phyloP scores from a whole-genome alignment of 2,888 invertebrate genomes.

The Crossocerus cetratus region DNA sequence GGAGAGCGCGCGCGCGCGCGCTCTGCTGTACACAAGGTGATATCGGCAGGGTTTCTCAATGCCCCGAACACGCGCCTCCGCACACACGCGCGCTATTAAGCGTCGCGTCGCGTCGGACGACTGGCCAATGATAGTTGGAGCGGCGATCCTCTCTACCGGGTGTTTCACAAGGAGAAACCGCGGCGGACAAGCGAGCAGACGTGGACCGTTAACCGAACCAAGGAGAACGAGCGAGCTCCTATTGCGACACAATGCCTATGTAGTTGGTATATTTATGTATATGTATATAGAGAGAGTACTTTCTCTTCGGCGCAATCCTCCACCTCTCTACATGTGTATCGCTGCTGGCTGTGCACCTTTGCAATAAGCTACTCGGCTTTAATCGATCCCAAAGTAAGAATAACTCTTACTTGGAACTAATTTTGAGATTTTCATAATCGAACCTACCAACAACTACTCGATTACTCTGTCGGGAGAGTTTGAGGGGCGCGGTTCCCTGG shows the following conservation, averaged over 20 bases:
- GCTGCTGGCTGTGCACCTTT: no score
- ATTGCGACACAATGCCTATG: constrained; percentile 62
- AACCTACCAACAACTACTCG: neutral
- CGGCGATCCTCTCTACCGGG: constrained; percentile 20
- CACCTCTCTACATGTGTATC: neutral
- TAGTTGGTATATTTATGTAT: constrained; percentile 24
- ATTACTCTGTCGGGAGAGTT: neutral
- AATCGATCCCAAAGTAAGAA: constrained; percentile 1
- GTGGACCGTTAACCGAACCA: constrained; percentile 55
- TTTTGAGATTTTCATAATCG: constrained; percentile 9
- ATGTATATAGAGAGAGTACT: constrained; percentile 53
- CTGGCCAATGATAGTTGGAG: neutral
- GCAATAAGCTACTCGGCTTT: constrained; percentile 28
- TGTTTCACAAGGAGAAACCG: constrained; percentile 33
- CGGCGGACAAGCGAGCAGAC: constrained; percentile 27
- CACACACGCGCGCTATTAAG: neutral
- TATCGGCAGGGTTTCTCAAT: neutral
- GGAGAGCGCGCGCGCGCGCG: no score
- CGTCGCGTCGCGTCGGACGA: neutral
- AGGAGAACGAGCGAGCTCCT: constrained; percentile 38
- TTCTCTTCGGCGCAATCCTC: constrained; percentile 54
- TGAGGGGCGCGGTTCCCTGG: neutral
- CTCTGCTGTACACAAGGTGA: no score
- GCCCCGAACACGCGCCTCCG: no score
- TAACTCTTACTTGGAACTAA: neutral